Evolutionary conservation across 2,797 vertebrate species (phyloP), one percentile per base, ranked within the genome.

Genomic region (Pantherophis vulpinus): DNA sequence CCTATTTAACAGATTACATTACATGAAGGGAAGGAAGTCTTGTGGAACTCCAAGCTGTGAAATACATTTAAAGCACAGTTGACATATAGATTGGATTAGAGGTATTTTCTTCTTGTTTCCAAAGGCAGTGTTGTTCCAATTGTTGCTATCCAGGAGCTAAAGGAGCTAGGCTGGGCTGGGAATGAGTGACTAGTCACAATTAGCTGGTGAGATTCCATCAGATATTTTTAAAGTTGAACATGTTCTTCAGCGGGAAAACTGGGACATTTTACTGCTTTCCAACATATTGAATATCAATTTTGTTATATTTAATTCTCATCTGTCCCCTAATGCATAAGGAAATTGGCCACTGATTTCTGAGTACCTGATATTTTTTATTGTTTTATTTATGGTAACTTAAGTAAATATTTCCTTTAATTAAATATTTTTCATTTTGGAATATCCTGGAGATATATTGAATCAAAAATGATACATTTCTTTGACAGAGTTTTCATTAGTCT

Each of bases 231-330:
- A 96, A 94, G 20, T 92, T 96, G 94, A 95, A 95, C 95, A 96
- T 95, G 94, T 89, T 95, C 91, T 95, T 87, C 95, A 94, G 66
- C 56, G 92, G 94, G 91, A 88, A 94, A 96, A 96, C 93, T 96
- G 92, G 91, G 88, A 97, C 96, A 59, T 58, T 63, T 93, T 93
- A 92, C 93, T 96, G 91, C 95, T 94, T 96, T 93, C 91, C 90
- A 95, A 96, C 94, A 95, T 91, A 95, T 2, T 90, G 94, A 95
- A 92, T 95, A 90, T 92, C 90, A 90, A 95, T 94, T 96, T 94
- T 96, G 95, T 94, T 90, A 94, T 96, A 95, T 95, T 61, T 94
- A 92, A 96, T 95, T 95, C 96, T 94, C 60, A 5, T 27, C 51
- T 29, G 1, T 47, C 74, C 14, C 9, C 56, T 10, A 86, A 88